Conservation (phyloP, 2,797 vertebrate genomes). For the Neopelma chrysocephalum region DNA sequence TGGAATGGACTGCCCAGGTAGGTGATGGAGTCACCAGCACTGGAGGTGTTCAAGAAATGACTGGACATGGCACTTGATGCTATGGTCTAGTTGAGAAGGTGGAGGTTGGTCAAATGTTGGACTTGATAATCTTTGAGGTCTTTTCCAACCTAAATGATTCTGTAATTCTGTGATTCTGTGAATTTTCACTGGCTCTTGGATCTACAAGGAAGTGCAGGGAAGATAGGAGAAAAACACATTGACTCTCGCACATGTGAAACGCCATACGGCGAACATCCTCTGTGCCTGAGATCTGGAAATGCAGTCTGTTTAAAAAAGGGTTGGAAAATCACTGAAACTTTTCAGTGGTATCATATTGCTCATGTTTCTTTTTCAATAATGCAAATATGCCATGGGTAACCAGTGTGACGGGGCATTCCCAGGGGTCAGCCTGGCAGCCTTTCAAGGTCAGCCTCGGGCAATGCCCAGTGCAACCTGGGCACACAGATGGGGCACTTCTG, state of each 20-base stretch:
- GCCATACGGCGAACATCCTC: conserved; percentile 32
- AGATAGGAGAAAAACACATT: conserved; percentile 22
- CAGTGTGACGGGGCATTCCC: background rate
- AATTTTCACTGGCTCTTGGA: background rate
- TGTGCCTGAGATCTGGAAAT: conserved; percentile 13
- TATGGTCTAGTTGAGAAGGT: background rate
- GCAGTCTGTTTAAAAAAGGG: conserved; percentile 21
- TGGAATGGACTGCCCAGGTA: background rate
- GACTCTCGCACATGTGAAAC: conserved; percentile 24
- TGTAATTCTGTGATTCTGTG: background rate
- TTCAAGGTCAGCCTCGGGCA: background rate
- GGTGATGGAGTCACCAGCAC: background rate
- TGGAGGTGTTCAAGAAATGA: background rate
- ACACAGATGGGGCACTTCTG: accelerated
- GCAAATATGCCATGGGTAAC: background rate
- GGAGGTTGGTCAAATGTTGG: too few relatives aligned
- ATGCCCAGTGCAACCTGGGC: accelerated
- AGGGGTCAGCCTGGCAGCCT: background rate
- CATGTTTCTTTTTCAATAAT: background rate
- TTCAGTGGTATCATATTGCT: background rate
- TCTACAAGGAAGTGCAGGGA: background rate
- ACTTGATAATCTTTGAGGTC: background rate
- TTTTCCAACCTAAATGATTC: background rate
- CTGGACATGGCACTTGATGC: background rate
- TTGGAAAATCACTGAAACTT: background rate